These are phyloP conservation scores for Rhadina sibilatrix DNA, from an alignment of 2,113 vertebrate genomes.

Conservation along the genomic window DNA sequence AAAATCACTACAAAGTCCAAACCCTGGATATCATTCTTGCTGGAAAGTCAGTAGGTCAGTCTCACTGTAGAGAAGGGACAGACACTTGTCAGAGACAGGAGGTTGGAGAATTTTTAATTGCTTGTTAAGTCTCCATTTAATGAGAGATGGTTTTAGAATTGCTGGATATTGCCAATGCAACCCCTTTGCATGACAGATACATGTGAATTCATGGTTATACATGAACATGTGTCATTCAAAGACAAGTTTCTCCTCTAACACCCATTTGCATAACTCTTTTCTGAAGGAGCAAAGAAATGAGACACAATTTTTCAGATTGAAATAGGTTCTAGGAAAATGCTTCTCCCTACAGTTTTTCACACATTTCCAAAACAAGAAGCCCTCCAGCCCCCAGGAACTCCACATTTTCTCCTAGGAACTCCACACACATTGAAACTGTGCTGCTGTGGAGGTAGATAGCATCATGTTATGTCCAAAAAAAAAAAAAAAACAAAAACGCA, in stretches of 20 bases:
- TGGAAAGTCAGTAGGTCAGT: not conserved
- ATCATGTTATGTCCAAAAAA: not conserved
- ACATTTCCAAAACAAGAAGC: not conserved
- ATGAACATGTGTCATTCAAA: not conserved
- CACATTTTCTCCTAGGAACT: not conserved
- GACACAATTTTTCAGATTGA: not conserved
- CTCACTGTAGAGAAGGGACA: not conserved
- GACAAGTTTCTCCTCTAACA: not conserved
- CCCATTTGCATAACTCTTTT: not conserved
- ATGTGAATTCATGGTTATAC: not conserved
- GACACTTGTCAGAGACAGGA: not conserved
- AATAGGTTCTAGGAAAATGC: not conserved
- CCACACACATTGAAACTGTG: not conserved
- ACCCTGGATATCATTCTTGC: not conserved
- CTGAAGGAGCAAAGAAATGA: not conserved
- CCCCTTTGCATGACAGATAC: not conserved
- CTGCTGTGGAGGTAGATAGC: not conserved
- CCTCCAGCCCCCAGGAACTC: not conserved
- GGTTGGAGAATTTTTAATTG: not conserved
- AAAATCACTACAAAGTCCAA: not conserved
- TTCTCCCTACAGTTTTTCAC: not conserved
- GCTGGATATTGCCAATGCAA: not conserved
- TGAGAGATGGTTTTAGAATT: not conserved
- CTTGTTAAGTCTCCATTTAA: not conserved
- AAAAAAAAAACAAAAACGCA: no score